Evolutionary conservation across 1,140 invertebrate genomes (phyloP).

Genomic region (Phortica variegata): DNA sequence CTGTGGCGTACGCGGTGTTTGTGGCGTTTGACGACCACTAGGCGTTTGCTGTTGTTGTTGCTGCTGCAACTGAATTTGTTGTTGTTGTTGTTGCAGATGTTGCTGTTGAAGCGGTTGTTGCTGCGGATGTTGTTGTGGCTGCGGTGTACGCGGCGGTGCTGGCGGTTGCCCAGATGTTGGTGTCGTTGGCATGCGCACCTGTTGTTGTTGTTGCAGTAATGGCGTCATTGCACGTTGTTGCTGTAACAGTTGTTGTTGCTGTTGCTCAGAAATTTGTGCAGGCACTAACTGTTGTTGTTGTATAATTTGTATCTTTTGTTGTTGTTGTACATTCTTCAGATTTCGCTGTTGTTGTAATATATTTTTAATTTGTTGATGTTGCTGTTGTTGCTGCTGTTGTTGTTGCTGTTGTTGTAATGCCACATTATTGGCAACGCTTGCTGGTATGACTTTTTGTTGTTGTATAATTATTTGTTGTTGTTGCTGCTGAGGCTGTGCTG

Average conservation of each 20-base stretch:
- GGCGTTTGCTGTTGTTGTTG: constrained; percentile 42
- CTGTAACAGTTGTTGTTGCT: constrained; percentile 16
- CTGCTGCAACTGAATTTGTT: constrained; percentile 1
- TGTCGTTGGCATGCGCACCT: constrained; percentile 27
- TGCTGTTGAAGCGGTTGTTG: too few species aligned
- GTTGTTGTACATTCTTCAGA: constrained; percentile 27
- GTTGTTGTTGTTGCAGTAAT: constrained; percentile 29
- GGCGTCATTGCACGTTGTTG: constrained; percentile 26
- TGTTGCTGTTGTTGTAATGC: constrained; percentile 1
- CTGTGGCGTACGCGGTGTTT: constrained; percentile 42
- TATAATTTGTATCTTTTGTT: constrained; percentile 5
- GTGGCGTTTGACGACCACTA: constrained; percentile 22
- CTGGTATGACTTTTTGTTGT: constrained; percentile 43
- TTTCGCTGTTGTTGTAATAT: constrained; percentile 42
- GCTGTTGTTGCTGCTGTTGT: constrained; percentile 34
- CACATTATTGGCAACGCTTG: constrained; percentile 2
- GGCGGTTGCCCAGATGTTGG: constrained; percentile 27
- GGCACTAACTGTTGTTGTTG: constrained; percentile 35
- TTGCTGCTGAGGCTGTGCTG: constrained; percentile 22
- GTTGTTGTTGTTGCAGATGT: too few species aligned
- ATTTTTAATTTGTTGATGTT: constrained; percentile 29
- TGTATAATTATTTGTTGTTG: constrained; percentile 36
- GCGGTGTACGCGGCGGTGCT: constrained; percentile 2
- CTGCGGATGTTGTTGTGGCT: constrained; percentile 11
- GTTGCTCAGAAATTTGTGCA: constrained; percentile 33